Base-by-base conservation (phyloP, 2,113 vertebrate genomes). In the Egretta garzetta region DNA sequence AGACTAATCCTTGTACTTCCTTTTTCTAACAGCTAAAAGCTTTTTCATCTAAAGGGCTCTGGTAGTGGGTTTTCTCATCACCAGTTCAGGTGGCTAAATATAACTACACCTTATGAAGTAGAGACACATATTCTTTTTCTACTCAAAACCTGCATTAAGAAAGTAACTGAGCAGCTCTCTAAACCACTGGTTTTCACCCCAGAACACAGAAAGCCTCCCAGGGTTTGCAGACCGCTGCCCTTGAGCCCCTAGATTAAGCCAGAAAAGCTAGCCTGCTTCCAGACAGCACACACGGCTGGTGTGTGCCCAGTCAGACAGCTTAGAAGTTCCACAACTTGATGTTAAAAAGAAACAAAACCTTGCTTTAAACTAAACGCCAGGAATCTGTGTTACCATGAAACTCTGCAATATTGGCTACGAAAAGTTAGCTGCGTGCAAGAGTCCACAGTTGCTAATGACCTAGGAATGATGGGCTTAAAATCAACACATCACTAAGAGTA, bases 311-410 rank as follows among this genome's bases (percentile, higher is more conserved):
- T 10, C 11, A 49, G 53, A 64, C 9, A 16, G 39, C 37, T 79
- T 45, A 74, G 52, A 12, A 9, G 14, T 19, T 63, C n/a, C n/a
- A 30, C 3, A 0, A 41, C 41, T 0, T 15, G 12, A 71, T 27
- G 68, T 22, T 30, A 83, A 67, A 91, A 79, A 20, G 45, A 74
- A 16, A 19, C 11, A 43, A 90, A 89, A 23, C 22, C 15, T 39
- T 52, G 23, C 52, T 79, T 66, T 35, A 45, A 45, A 41, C 9
- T 20, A 23, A 43, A 62, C 12, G 14, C 23, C 58, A 73, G 37
- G 24, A 50, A 88, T 9, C n/a, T 35, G 14, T 7, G 21, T 56
- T 26, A 63, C 18, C 32, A 37, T 3, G 16, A 84, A 84, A 63
- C 22, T 20, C 59, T 63, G 47, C 45, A 24, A 7, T 35, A 32